Percentiles rank a stretch among this genome's conserved stretches.
These are phyloP conservation scores for Tauraco erythrolophus DNA, from an alignment of 2,113 vertebrate species.

Conservation along the genomic window DNA sequence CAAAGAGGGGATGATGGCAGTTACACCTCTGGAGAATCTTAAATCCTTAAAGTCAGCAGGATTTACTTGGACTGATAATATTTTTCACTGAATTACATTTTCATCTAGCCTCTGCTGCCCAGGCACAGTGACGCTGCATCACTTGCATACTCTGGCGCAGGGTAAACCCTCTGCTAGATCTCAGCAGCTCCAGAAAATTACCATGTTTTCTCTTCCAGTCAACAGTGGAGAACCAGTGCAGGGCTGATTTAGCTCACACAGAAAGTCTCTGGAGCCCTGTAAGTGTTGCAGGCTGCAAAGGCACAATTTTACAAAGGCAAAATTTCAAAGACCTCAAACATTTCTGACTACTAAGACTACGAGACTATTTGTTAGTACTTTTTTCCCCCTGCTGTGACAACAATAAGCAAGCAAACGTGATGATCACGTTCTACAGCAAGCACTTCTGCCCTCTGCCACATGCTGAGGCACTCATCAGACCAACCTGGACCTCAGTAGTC, in stretches of 20 bases:
- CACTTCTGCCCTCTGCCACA: not conserved
- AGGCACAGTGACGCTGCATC: not conserved
- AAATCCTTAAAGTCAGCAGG: too few species aligned
- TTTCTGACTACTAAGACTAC: not conserved
- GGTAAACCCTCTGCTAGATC: not conserved
- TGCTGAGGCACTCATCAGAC: not conserved
- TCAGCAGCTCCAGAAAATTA: not conserved
- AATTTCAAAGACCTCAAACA: not conserved
- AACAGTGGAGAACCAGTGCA: not conserved
- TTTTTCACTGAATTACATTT: not conserved
- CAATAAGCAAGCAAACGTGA: not conserved
- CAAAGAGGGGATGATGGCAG: not conserved
- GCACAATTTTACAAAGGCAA: not conserved
- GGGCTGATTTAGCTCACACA: not conserved
- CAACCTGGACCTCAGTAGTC: not conserved
- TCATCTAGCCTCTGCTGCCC: not conserved
- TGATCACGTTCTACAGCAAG: not conserved
- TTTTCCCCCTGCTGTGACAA: not conserved
- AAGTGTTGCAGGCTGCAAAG: not conserved
- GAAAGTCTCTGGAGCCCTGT: not conserved
- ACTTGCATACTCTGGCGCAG: not conserved
- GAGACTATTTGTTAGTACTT: not conserved
- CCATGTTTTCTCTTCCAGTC: not conserved
- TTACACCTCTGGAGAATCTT: not conserved
- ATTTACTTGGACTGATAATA: not conserved